Base-by-base conservation (phyloP, 2,113 vertebrate genomes). In the Hepsetus odoe region DNA sequence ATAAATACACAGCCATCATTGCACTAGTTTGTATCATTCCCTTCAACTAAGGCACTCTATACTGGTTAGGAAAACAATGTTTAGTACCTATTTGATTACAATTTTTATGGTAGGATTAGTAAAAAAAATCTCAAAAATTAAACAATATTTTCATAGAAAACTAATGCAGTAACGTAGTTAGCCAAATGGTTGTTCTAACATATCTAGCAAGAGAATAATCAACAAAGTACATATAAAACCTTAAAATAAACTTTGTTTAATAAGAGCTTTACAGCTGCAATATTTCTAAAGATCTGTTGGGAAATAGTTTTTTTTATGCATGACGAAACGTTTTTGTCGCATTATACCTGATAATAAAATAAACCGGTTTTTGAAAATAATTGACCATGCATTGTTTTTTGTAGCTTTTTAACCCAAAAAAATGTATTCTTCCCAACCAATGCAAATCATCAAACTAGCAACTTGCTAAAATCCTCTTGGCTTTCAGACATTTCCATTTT, bases 401-500 rank as follows among this genome's bases (percentile, higher is more conserved):
- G 0, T 33, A 62, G 59, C 18, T 53, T 62, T 76, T 55, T 65
- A 65, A 65, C 20, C 40, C 11, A 35, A 22, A 30, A 75, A 66
- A 53, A n/a, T 30, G 16, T 28, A 5, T 40, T 64, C 9, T 12
- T 38, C 61, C 22, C 20, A 4, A 35, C 26, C 33, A 9, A 7
- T 35, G 11, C 12, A 61, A 70, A 77, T 24, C 11, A 1, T 10
- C 40, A 71, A 65, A 65, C 24, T 40, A 56, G 16, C 53, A 53
- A 70, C 28, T 16, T 42, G 67, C 10, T 35, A 51, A 78, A 51
- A 30, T 82, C 67, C 65, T 72, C 79, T 79, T 84, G n/a, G 83
- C 84, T 88, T 84, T 85, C 64, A 49, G 18, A 79, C 49, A 79
- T 80, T 87, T 83, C 32, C 72, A 82, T 77, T 89, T 81, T 87